Evolutionary conservation across 2,888 invertebrate species (phyloP).

Genomic region (Sinhomidia bicolor): DNA sequence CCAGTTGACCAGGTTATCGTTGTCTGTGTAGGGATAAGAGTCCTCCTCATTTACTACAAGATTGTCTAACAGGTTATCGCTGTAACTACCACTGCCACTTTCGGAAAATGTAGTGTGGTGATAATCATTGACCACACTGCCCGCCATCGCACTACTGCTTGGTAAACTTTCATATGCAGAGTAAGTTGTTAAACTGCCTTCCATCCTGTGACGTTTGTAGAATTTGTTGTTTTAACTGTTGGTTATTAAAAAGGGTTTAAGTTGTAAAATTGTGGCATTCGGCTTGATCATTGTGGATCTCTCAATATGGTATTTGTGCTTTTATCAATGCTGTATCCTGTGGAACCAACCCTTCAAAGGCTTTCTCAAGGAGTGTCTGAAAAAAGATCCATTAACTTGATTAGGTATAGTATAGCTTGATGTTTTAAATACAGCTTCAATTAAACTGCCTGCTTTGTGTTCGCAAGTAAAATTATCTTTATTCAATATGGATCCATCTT

Average conservation of each 20-base stretch:
- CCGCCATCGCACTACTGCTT: slow-evolving; percentile 30
- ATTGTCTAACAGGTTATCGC: slow-evolving; percentile 44
- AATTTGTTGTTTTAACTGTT: neutral
- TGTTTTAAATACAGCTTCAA: too few species aligned
- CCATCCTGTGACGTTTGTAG: too few species aligned
- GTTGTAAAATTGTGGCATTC: neutral
- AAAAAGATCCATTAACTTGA: too few species aligned
- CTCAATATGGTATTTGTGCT: too few species aligned
- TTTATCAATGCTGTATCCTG: too few species aligned
- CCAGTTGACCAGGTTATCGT: slow-evolving; percentile 30
- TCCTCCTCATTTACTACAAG: slow-evolving; percentile 47
- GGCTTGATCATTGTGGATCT: too few species aligned
- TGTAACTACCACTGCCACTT: neutral
- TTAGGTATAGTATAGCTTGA: too few species aligned
- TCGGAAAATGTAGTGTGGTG: slow-evolving; percentile 45
- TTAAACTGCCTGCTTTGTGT: too few species aligned
- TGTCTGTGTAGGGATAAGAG: slow-evolving; percentile 37
- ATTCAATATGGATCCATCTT: too few species aligned
- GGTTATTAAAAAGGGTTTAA: neutral
- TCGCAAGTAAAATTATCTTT: too few species aligned
- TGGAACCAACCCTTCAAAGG: too few species aligned
- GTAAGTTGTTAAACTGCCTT: slow-evolving; percentile 50
- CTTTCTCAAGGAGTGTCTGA: too few species aligned
- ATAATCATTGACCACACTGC: slow-evolving; percentile 60
- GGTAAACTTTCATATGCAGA: slow-evolving; percentile 50